Percentiles rank a stretch among this genome's conserved stretches.
phyloP scores from a whole-genome alignment of 2,797 vertebrate species.

The Chelon auratus region DNA sequence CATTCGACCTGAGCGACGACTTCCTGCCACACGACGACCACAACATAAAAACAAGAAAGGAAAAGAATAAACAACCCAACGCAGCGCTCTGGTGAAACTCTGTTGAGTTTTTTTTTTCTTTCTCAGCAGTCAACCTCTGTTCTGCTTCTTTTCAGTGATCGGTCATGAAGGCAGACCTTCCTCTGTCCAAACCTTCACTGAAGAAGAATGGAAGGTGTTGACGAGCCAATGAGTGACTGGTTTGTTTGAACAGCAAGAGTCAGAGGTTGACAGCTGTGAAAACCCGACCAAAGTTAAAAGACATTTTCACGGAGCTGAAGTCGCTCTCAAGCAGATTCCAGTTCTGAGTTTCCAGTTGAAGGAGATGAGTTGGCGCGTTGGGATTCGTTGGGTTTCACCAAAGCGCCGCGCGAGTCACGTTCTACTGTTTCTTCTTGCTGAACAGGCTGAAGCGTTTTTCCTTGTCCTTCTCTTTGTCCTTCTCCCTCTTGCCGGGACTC shows the following conservation, averaged over 20 bases:
- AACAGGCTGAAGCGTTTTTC: constrained; percentile 98
- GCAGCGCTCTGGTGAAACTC: constrained; percentile 45
- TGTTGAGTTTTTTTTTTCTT: too few relatives aligned
- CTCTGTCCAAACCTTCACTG: too few relatives aligned
- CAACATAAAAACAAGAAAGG: constrained; percentile 15
- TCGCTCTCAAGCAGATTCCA: background rate
- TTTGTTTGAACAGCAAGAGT: background rate
- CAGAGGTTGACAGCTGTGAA: background rate
- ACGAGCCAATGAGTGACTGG: too few relatives aligned
- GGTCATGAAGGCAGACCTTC: too few relatives aligned
- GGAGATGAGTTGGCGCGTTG: too few relatives aligned
- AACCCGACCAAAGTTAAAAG: too few relatives aligned
- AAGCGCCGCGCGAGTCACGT: constrained; percentile 2
- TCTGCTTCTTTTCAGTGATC: too few relatives aligned
- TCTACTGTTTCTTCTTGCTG: constrained; percentile 95
- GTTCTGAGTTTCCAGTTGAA: background rate
- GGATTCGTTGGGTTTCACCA: constrained; percentile 37
- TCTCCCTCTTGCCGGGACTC: constrained; percentile 93
- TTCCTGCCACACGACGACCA: background rate
- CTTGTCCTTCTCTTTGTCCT: constrained; percentile 88
- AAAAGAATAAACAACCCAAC: background rate
- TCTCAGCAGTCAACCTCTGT: background rate
- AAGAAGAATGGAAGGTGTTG: too few relatives aligned
- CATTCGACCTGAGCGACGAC: too few relatives aligned
- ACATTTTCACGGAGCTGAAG: too few relatives aligned